Evolutionary conservation across 2,888 invertebrate species (phyloP).

Genomic region (Bellardia bayeri): DNA sequence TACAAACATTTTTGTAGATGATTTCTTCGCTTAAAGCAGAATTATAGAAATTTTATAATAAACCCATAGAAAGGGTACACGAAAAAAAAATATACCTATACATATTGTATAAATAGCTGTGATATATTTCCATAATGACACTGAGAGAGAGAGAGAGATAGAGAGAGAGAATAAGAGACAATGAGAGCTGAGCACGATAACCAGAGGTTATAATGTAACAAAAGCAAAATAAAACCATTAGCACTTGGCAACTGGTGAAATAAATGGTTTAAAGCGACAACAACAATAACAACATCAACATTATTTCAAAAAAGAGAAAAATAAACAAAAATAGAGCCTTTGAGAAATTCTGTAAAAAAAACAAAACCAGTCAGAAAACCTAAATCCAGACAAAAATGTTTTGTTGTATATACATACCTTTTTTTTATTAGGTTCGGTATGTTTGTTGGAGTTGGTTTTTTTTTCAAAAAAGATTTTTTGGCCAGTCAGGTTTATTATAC

Average conservation of each 20-base stretch:
- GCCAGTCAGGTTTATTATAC: constrained; percentile 61
- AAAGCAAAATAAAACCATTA: constrained; percentile 55
- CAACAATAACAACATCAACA: background rate
- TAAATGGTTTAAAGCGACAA: constrained; percentile 47
- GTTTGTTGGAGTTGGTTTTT: constrained; percentile 10
- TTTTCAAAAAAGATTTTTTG: background rate
- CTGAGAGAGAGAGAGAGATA: background rate
- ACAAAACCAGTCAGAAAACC: constrained; percentile 59
- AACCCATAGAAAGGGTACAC: background rate
- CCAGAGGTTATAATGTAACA: constrained; percentile 16
- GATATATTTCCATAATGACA: constrained; percentile 18
- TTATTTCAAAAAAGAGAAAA: constrained; percentile 25
- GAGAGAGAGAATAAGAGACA: background rate
- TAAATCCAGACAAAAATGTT: constrained; percentile 67
- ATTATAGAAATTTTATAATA: background rate
- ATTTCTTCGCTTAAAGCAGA: background rate
- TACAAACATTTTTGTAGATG: background rate
- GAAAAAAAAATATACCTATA: constrained; percentile 2
- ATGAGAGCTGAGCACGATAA: background rate
- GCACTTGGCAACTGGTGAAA: constrained; percentile 69
- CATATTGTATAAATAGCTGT: background rate
- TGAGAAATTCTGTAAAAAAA: constrained; percentile 1
- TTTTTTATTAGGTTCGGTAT: constrained; percentile 19
- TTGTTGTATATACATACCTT: constrained; percentile 36
- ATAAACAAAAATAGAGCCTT: constrained; percentile 58